Evolutionary conservation across 1,140 invertebrate species (phyloP).

Genomic region (Zaprionus nigranus): DNA sequence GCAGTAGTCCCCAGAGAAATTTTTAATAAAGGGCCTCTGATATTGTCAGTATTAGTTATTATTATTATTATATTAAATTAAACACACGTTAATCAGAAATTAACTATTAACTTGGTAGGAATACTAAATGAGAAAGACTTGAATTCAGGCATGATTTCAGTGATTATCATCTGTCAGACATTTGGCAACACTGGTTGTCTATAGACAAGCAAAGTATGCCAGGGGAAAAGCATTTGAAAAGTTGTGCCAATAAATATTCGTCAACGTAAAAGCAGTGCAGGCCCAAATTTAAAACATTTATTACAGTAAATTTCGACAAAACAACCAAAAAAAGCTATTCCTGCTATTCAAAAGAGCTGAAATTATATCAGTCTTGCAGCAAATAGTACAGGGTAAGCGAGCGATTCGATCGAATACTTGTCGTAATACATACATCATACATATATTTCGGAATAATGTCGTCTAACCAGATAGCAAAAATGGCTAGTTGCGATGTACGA

Average conservation of each 20-base stretch:
- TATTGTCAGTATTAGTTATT: no score
- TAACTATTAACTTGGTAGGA: neutral
- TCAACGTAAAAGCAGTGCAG: constrained; percentile 38
- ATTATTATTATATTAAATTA: no score
- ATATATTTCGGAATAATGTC: neutral
- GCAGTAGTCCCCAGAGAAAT: no score
- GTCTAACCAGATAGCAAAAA: constrained; percentile 34
- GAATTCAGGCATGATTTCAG: neutral
- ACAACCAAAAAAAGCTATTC: constrained; percentile 37
- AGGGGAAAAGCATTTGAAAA: neutral
- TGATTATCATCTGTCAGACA: neutral
- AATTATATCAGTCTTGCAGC: constrained; percentile 61
- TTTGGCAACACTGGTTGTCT: constrained; percentile 1
- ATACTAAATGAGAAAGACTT: neutral
- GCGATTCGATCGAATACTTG: neutral
- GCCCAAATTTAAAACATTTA: constrained; percentile 46
- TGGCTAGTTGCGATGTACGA: constrained; percentile 61
- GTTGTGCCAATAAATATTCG: constrained; percentile 9
- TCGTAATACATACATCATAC: neutral
- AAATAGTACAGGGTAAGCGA: constrained; percentile 62
- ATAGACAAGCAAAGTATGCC: neutral
- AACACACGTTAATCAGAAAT: neutral
- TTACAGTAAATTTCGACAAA: constrained; percentile 38
- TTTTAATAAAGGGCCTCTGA: no score
- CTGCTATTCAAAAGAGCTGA: constrained; percentile 29